Base-by-base conservation (phyloP, 1,140 invertebrate species). In the Bombus terrestris region DNA sequence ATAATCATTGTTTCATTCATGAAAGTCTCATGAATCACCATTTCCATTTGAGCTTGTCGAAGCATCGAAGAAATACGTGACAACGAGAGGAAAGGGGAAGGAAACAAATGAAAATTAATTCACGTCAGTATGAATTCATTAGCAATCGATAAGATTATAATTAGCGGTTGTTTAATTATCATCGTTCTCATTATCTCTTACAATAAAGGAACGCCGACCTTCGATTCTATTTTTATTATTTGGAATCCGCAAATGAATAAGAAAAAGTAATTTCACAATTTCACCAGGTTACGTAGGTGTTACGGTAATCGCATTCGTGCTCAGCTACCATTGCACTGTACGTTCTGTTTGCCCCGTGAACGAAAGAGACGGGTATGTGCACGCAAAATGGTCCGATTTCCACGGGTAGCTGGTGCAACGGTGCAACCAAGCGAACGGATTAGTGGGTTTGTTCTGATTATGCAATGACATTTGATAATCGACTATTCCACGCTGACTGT, bases 381-480 rank as follows among this genome's bases (percentile, higher is more conserved):
- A 47, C 37, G 53, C 69, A 39, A 81, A 64, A 25, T 32, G 80
- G 13, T 73, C 69, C 35, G 69, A 81, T 81, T 82, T 82, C 81
- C 71, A 82, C 57, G 4, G 64, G 39, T 47, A 75, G 57, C 32
- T 47, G 71, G 57, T 75, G 81, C 80, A 73, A 76, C 59, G 41
- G 57, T 75, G 71, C 81, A 75, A 78, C 64, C 74, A 8, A 22
- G 41, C 35, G 81, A 83, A 83, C 18, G 43, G 25, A 81, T 73
- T 62, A 81, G 32, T 32, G 22, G 37, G n/a, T 69, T 35, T n/a
- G 22, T 8, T 41, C n/a, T 15, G 59, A 53, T 83, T 83, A 57
- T 43, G 74, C 74, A 83, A 83, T 39, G 71, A 59, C 22, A 76
- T 85, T 81, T 81, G 69, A 85, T 66, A 74, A 81, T 73, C 57